Base-by-base conservation (phyloP, 2,797 vertebrate species). In the Coregonus suidteri region DNA sequence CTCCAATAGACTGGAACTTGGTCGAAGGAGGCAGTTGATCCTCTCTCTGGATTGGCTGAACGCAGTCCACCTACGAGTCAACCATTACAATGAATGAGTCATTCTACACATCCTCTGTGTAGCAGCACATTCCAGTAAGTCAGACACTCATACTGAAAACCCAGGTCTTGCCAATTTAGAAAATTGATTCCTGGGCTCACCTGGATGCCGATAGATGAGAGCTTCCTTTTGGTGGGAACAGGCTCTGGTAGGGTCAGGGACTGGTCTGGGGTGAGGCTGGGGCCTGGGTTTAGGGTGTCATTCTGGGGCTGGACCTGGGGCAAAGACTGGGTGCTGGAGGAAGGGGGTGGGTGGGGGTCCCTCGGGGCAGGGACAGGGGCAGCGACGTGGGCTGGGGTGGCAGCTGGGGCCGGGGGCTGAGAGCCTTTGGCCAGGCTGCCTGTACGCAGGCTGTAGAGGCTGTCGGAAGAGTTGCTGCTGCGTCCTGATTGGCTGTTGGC, bases 401-500 rank as follows among this genome's bases (percentile, higher is more conserved):
- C 89, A 71, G 89, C 89, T 20, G 91, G 77, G 35, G 71, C 78
- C 18, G 80, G 77, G 47, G 88, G 88, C 37, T 82, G 15, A 0
- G 84, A 88, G 70, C 95, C 92, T 83, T 96, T 96, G 0, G 95
- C 96, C 90, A 97, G 94, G 1, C 96, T 96, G 85, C 96, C 94
- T 0, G 96, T 96, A 81, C 96, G 94, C 80, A 97, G 96, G 93
- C 98, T 99, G 93, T 97, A 96, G 89, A 99, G 94, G 90, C 98
- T 99, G 93, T 99, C 98, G 0, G 97, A 98, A 2, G 98, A 99
- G 83, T 98, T 98, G 93, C 98, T 99, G 90, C 95, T 99, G 90
- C 94, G 95, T 74, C 97, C 98, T 3, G 98, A 99, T 81, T 99
- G 98, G 94, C 98, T 99, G 85, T 97, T 98, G 87, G 92, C 96